Percentiles rank a stretch among this genome's conserved stretches.
These are phyloP conservation scores for Mola mola DNA, from an alignment of 2,113 vertebrate genomes.

Conservation along the genomic window DNA sequence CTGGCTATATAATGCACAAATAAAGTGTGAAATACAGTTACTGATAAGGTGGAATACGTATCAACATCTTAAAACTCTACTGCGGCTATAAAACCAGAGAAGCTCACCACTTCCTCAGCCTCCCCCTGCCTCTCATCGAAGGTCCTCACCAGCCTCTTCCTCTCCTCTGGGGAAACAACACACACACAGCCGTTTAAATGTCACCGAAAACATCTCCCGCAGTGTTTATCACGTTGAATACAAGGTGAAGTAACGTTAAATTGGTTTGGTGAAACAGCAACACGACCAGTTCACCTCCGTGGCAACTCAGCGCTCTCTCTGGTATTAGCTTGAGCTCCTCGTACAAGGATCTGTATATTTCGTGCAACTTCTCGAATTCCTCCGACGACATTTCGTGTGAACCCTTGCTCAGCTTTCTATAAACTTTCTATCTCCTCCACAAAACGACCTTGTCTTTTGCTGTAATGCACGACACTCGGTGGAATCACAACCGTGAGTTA, in stretches of 20 bases:
- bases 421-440: neutral
- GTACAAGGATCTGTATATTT: conserved; percentile 86
- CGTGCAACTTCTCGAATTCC: conserved; percentile 92
- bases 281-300: conserved; percentile 82
- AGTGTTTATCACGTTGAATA: neutral
- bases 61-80: too few relatives aligned
- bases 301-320: conserved; percentile 75
- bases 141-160: conserved; percentile 88
- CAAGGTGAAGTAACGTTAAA: neutral
- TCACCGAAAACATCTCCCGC: neutral
- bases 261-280: neutral
- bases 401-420: neutral
- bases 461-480: neutral
- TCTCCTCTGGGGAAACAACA: conserved; percentile 85
- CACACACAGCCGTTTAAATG: neutral
- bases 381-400: conserved; percentile 85
- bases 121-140: conserved; percentile 94
- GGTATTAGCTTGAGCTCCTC: conserved; percentile 84
- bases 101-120: conserved; percentile 91
- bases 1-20: too few relatives aligned
- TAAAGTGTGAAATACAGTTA: too few relatives aligned
- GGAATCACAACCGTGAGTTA: neutral
- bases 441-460: neutral
- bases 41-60: too few relatives aligned
- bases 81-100: too few relatives aligned